Evolutionary conservation across 2,797 vertebrate genomes (phyloP), one percentile per base, ranked within the genome.

Genomic region (Ceryle rudis): DNA sequence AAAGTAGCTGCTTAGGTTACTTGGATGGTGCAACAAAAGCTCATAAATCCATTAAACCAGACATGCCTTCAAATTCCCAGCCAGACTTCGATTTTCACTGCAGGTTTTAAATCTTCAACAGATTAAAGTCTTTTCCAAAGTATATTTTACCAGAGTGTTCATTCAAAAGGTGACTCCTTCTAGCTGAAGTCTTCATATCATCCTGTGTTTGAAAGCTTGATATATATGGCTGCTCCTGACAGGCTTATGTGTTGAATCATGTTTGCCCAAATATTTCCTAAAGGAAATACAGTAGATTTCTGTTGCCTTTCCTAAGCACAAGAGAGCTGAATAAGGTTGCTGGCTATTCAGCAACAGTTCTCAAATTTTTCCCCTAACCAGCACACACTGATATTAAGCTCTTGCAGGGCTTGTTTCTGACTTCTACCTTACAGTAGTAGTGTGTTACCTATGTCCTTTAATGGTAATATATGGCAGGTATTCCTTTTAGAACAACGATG

Each of bases 51-150:
- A 87, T 92, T 94, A 92, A 84, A 91, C 10, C 44, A 84, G n/a
- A 52, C 89, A 87, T 66, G 84, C 49, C 71, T 93, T 95, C 74
- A 86, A 92, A 71, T 84, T 84, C 81, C 55, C 78, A 65, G 86
- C 10, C 80, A 95, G 86, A 77, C 84, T 92, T 72, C 66, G 69
- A 84, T 96, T 95, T 95, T 92, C 88, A 86, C 77, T 92, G 55
- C 58, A 92, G 83, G 80, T 74, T 92, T 96, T 81, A 92, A 90
- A 88, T 46, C 77, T 47, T 86, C 77, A 75, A 37, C 47, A 66
- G 93, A 91, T 89, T 93, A 95, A 93, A 86, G 15, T 81, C 62
- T 65, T 85, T 85, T 75, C 74, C 71, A 73, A 72, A 79, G 86
- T 89, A 81, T 66, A 75, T 84, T 92, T 93, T 81, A 81, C 49